Percentiles rank a stretch among this genome's conserved stretches.
Evolutionary conservation across 2,113 vertebrate genomes (phyloP).

Genomic region (Tautogolabrus adspersus): DNA sequence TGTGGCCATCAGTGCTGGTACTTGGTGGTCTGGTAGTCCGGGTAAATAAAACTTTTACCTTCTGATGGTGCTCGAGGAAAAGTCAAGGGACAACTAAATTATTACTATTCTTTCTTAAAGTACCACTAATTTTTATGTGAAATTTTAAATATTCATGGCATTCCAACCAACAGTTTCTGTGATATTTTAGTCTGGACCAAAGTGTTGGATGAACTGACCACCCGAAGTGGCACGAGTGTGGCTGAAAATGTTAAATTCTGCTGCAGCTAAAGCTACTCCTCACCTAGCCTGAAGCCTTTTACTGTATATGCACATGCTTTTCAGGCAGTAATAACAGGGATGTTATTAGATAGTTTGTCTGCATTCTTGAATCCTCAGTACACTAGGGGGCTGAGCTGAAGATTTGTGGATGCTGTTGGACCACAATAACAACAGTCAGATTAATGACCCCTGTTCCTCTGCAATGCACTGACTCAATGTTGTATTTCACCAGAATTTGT

Average conservation of each 20-base stretch:
- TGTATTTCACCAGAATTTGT: conserved; percentile 47
- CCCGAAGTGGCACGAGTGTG: background rate
- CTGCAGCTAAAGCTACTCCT: conserved; percentile 22
- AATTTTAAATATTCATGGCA: background rate
- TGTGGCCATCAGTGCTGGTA: too few species aligned
- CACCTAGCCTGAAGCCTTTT: conserved; percentile 8
- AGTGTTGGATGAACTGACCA: background rate
- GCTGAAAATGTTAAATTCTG: background rate
- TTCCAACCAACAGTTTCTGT: background rate
- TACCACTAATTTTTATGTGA: background rate
- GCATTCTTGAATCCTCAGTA: conserved; percentile 29
- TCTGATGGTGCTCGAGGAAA: background rate
- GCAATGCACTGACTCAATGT: conserved; percentile 26
- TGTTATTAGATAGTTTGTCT: conserved; percentile 40
- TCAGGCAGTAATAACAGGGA: conserved; percentile 30
- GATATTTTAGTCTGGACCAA: background rate
- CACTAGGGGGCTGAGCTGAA: background rate
- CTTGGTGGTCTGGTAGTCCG: too few species aligned
- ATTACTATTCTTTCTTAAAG: background rate
- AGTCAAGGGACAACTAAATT: background rate
- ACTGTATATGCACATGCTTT: conserved; percentile 9
- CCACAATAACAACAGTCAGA: conserved; percentile 58
- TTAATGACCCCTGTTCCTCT: conserved; percentile 42
- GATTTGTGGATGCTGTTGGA: conserved; percentile 49
- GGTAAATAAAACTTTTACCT: too few species aligned